These are phyloP conservation scores for Petroica traversi DNA, from an alignment of 2,113 vertebrate species.

Conservation along the genomic window DNA sequence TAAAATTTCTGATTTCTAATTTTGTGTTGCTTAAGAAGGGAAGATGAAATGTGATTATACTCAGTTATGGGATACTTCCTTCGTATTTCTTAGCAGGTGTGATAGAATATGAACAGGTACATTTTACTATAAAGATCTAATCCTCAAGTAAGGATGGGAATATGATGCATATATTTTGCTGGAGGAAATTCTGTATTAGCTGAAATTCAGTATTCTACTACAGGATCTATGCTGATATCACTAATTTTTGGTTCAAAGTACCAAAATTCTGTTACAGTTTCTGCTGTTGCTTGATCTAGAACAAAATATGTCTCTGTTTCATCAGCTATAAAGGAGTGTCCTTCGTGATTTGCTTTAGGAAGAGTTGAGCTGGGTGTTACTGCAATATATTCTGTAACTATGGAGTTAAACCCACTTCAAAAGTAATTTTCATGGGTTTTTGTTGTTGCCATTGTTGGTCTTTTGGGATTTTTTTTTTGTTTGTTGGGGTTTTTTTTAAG, in stretches of 20 bases:
- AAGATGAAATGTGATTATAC: neutral
- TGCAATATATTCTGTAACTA: neutral
- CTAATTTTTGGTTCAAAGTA: neutral
- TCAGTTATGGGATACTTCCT: neutral
- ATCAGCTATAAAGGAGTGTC: neutral
- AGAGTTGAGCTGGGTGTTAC: neutral
- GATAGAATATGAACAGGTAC: neutral
- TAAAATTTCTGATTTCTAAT: neutral
- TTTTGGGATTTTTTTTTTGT: neutral
- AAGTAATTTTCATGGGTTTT: neutral
- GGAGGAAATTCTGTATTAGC: neutral
- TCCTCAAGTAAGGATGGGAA: neutral
- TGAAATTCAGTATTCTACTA: neutral
- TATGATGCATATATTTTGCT: neutral
- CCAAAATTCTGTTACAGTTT: neutral
- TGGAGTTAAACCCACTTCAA: neutral
- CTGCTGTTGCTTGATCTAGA: neutral
- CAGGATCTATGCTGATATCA: neutral
- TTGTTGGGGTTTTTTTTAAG: neutral
- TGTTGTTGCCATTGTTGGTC: neutral
- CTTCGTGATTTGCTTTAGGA: neutral
- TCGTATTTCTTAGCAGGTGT: neutral
- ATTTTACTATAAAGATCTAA: neutral
- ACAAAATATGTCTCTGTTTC: neutral
- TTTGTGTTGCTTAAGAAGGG: neutral